These are phyloP conservation scores for Platanista minor DNA, from an alignment of 2,113 vertebrate species.

Conservation along the genomic window DNA sequence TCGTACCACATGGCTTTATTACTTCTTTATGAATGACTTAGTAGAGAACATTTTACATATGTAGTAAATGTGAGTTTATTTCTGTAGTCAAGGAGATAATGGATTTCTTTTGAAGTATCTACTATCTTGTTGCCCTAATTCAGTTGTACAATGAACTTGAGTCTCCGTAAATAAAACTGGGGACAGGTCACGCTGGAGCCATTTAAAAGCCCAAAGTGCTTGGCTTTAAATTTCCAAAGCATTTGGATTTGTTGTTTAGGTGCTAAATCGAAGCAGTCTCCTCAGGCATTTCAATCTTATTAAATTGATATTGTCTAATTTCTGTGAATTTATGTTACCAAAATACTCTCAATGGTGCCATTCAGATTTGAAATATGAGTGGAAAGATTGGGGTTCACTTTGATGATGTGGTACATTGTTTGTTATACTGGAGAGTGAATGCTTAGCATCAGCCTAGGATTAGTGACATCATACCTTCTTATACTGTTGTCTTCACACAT, in stretches of 20 bases:
- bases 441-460: not conserved
- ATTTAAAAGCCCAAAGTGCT: not conserved
- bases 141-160: not conserved
- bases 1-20: slow-evolving; percentile 1
- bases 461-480: not conserved
- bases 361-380: not conserved
- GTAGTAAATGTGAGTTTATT: slow-evolving; percentile 29
- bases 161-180: not conserved
- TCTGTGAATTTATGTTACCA: not conserved
- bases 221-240: not conserved
- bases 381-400: not conserved
- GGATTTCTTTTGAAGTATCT: slow-evolving; percentile 34
- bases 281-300: not conserved
- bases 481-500: not conserved
- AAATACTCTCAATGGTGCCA: not conserved
- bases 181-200: not conserved
- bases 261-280: not conserved
- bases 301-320: slow-evolving; percentile 3
- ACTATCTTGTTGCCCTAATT: not conserved
- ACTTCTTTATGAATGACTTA: slow-evolving; percentile 24
- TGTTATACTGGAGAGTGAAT: not conserved
- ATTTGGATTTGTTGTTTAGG: slow-evolving; percentile 18
- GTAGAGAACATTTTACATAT: slow-evolving; percentile 10
- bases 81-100: slow-evolving; percentile 1
- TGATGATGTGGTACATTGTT: not conserved